Evolutionary conservation across 2,888 invertebrate species (phyloP), one percentile per base, ranked within the genome.

Genomic region (Diplolepis rosae): DNA sequence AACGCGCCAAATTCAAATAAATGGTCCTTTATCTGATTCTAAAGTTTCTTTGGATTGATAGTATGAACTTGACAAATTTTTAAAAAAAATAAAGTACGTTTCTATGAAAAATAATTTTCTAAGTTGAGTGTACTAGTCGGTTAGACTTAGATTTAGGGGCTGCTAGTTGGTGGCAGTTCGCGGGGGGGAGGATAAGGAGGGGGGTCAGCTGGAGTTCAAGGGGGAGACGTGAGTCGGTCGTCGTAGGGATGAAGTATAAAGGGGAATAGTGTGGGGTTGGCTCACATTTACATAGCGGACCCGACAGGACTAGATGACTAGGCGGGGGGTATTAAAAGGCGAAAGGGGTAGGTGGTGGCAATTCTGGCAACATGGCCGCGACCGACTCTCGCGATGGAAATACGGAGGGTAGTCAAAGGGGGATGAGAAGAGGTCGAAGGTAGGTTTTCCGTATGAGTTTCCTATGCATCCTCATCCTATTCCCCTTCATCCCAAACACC

Each of bases 311-410:
- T 88, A 88, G 88, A 88, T 87, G 88, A 88, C 88, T 88, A 85
- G 85, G 84, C 83, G 85, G 84, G 75, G 74, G 84, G 87, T 85
- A 87, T 88, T 87, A 88, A 88, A 85, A 86, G 87, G 83, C 82
- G 84, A 83, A 85, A 83, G 82, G 85, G 87, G 85, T 82, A 86
- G 87, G 86, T 85, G 85, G 85, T 83, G 84, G 88, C 86, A 83
- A 87, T 87, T 88, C 88, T 84, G 86, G 85, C 88, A 88, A 88
- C 88, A 88, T 88, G 88, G 88, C 88, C 86, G 87, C 86, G 73
- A 74, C 80, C 77, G 73, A 78, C 81, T 81, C 82, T 82, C 82
- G 78, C 83, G 82, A 82, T 80, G 82, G 81, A 83, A 75, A 81
- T 75, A 69, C 80, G 78, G 78, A 76, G 78, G 75, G 79, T 75